Conservation (phyloP, 1,140 invertebrate species). For the Diuraphis noxia region DNA sequence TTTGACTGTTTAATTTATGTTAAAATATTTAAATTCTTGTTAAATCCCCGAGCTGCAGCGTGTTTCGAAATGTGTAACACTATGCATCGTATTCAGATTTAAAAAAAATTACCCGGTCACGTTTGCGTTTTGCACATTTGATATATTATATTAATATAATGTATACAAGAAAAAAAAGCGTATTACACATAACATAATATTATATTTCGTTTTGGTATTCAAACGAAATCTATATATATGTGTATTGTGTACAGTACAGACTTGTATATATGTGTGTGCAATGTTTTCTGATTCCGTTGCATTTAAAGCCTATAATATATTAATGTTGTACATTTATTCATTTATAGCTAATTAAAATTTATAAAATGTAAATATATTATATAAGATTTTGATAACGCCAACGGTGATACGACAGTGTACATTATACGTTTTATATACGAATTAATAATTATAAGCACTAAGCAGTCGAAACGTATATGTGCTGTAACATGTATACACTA, state of each 20-base stretch:
- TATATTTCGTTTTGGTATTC: background rate
- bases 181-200: background rate
- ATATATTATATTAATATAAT: slow-evolving; percentile 13
- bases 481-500: too few relatives aligned
- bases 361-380: background rate
- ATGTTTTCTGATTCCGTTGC: background rate
- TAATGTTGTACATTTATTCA: background rate
- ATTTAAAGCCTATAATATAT: background rate
- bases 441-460: too few relatives aligned
- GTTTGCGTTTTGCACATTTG: background rate
- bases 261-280: background rate
- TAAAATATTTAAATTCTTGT: slow-evolving; percentile 1
- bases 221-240: background rate
- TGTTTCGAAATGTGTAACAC: background rate
- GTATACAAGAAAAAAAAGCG: background rate
- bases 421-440: background rate
- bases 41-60: background rate
- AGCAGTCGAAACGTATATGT: background rate
- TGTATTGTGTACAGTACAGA: too few relatives aligned
- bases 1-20: background rate
- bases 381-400: background rate
- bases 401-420: background rate
- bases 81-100: background rate
- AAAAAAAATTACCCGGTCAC: background rate
- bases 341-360: background rate